Base-by-base conservation (phyloP, 64 coral and sea anemone species). In the Dendronephthya gigantea region DNA sequence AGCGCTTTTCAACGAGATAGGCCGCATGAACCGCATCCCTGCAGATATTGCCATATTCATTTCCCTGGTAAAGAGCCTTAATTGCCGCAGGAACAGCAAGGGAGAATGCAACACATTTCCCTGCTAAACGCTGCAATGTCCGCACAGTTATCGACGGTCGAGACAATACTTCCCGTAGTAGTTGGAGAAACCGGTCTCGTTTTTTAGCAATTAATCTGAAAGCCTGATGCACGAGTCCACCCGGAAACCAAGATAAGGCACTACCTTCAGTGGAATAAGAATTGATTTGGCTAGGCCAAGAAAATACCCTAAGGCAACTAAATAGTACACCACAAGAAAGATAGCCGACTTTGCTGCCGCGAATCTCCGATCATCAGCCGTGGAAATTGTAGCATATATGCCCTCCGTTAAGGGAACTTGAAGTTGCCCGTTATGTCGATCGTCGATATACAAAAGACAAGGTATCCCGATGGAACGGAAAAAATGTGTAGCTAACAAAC, bases 251-350 rank as follows among this genome's bases (percentile, higher is more conserved):
- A 74, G 68, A 28, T 74, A 74, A 74, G 68, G 68, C 11, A 74
- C 68, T 28, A 74, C 68, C 68, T 12, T 74, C n/a, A 1, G 0
- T 13, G 68, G 68, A 74, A 27, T 30, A 3, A 74, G n/a, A 74
- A 74, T 74, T 25, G 68, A 74, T 27, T 74, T 74, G 68, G n/a
- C 68, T 74, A 74, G 31, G 1, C 68, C 68, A 74, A 74, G 68
- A 74, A 74, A 74, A 74, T 74, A 74, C 10, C 68, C 68, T 28
- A 74, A 35, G 11, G 13, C 68, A 74, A 74, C 33, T 11, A 74
- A 35, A 13, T 74, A 74, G 33, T 74, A 74, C 25, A 35, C 68
- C 68, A 74, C 68, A 74, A 74, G 68, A 15, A 74, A 74, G 11
- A 74, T 74, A 27, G 68, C 68, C 33, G 68, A 12, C n/a, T 35